phyloP scores from a whole-genome alignment of 2,113 vertebrate genomes.

The Perognathus longimembris region DNA sequence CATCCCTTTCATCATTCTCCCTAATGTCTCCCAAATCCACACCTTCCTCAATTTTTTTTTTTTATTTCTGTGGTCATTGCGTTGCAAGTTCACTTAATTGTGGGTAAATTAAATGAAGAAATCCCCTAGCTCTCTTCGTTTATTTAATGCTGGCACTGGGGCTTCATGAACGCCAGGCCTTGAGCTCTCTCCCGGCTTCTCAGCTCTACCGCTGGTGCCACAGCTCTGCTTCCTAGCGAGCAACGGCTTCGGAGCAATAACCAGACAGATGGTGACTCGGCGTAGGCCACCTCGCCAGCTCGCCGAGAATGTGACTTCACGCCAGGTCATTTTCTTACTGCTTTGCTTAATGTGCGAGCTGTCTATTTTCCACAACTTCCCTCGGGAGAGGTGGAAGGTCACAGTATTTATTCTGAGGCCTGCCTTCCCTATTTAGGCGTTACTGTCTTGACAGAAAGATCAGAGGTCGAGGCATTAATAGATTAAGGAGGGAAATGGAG shows the following conservation, averaged over 20 bases:
- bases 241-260: not conserved
- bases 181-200: no score
- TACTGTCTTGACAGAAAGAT: not conserved
- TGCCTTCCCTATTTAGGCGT: not conserved
- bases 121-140: no score
- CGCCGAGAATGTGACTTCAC: rapidly evolving
- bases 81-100: not conserved
- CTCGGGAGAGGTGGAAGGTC: not conserved
- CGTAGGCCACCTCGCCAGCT: no score
- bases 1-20: no score
- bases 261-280: not conserved
- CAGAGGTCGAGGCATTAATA: not conserved
- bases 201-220: no score
- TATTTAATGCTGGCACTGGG: no score
- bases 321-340: rapidly evolving
- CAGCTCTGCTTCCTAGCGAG: not conserved
- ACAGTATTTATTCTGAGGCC: not conserved
- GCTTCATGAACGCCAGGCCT: no score
- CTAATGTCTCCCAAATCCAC: no score
- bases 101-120: not conserved
- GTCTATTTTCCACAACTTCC: not conserved
- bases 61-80: no score
- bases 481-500: not conserved
- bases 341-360: not conserved
- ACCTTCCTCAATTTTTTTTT: no score